phyloP scores from a whole-genome alignment of 2,113 vertebrate species.

The Progne subis region DNA sequence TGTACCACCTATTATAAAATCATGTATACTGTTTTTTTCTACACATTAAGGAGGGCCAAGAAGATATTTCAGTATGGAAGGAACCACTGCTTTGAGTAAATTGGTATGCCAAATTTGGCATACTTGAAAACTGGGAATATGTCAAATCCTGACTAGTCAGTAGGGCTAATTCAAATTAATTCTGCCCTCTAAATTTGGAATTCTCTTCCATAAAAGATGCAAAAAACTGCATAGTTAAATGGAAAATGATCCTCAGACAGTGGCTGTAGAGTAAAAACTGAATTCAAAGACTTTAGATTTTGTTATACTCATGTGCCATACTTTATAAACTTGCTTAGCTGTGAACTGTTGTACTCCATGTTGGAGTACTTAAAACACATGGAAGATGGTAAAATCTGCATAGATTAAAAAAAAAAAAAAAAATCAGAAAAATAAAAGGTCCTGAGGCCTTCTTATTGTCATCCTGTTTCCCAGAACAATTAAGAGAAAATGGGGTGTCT shows the following conservation, averaged over 20 bases:
- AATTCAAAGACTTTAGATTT: background rate
- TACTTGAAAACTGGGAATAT: background rate
- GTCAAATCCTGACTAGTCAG: background rate
- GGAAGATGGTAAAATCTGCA: background rate
- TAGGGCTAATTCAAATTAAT: background rate
- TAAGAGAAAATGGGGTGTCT: background rate
- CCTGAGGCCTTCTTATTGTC: background rate
- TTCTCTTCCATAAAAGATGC: background rate
- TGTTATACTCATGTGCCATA: background rate
- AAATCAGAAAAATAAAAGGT: background rate
- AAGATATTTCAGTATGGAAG: background rate
- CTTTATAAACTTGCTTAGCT: background rate
- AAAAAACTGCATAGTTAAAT: background rate
- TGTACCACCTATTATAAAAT: background rate
- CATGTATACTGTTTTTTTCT: background rate
- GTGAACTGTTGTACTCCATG: background rate
- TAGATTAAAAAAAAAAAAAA: background rate
- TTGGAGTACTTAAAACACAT: background rate
- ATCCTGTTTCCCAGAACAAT: background rate
- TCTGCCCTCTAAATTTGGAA: background rate
- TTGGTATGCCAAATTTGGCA: background rate
- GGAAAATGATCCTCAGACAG: background rate
- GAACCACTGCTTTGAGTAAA: background rate
- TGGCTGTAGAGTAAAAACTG: background rate
- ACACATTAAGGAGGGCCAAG: background rate